Evolutionary conservation across 2,113 vertebrate species (phyloP).

Genomic region (Nanorana parkeri): DNA sequence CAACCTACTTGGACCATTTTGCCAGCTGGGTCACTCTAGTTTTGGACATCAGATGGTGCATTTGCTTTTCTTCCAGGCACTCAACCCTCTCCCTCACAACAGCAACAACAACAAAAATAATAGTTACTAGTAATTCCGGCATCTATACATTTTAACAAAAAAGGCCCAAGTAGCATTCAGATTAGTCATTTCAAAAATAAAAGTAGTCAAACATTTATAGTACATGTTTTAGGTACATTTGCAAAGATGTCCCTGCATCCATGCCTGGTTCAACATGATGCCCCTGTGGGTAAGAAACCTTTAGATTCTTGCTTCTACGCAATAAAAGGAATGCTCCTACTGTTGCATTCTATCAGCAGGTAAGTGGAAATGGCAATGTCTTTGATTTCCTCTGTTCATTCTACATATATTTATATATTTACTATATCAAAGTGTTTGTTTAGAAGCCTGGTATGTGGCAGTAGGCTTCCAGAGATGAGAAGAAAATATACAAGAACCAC

Average conservation of each 20-base stretch:
- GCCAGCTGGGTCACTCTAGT: constrained; percentile 56
- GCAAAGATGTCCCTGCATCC: constrained; percentile 66
- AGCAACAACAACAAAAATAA: constrained; percentile 44
- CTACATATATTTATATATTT: constrained; percentile 73
- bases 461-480: constrained; percentile 97
- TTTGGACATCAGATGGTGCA: constrained; percentile 15
- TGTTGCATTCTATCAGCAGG: constrained; percentile 79
- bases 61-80: constrained; percentile 39
- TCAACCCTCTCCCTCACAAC: constrained; percentile 58
- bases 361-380: constrained; percentile 79
- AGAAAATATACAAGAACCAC: constrained; percentile 95
- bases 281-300: constrained; percentile 66
- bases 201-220: constrained; percentile 60
- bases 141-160: constrained; percentile 46
- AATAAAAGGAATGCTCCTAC: constrained; percentile 75
- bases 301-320: constrained; percentile 71
- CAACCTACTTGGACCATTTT: constrained; percentile 54
- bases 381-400: constrained; percentile 76
- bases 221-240: constrained; percentile 61
- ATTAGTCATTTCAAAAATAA: constrained; percentile 62
- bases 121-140: constrained; percentile 61
- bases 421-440: constrained; percentile 73
- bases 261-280: constrained; percentile 62
- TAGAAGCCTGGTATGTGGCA: constrained; percentile 95
- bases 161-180: constrained; percentile 53